Percentiles rank a stretch among this genome's conserved stretches.
Evolutionary conservation across 2,888 invertebrate genomes (phyloP).

Genomic region (Xanthostigma xanthostigma): DNA sequence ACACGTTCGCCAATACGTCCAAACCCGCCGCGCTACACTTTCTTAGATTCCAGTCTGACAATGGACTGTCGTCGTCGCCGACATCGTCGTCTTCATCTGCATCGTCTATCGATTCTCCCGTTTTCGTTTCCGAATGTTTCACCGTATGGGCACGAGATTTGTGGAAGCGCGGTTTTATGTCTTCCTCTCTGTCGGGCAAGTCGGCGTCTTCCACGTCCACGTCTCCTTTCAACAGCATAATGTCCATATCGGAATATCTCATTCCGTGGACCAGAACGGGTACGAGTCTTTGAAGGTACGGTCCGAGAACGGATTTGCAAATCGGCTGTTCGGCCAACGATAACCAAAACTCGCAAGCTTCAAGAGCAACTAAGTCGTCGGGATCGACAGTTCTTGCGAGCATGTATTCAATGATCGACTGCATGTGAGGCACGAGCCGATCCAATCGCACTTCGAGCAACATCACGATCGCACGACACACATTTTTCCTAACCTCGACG

Average conservation of each 20-base stretch:
- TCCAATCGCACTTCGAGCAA: slow-evolving; percentile 89
- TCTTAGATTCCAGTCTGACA: slow-evolving; percentile 93
- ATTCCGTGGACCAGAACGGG: slow-evolving; percentile 91
- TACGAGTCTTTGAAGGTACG: slow-evolving; percentile 70
- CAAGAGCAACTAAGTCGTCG: slow-evolving; percentile 86
- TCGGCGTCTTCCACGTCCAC: slow-evolving; percentile 83
- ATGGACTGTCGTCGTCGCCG: slow-evolving; percentile 66
- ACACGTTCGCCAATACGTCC: slow-evolving; percentile 92
- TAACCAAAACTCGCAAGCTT: slow-evolving; percentile 99
- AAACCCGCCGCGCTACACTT: slow-evolving; percentile 98
- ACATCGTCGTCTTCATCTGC: slow-evolving; percentile 42
- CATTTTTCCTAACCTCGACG: slow-evolving; percentile 90
- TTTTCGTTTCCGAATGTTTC: slow-evolving; percentile 35
- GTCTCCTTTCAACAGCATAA: slow-evolving; percentile 83
- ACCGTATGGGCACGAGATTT: slow-evolving; percentile 71
- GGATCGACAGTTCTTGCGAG: slow-evolving; percentile 80
- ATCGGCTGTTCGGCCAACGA: slow-evolving; percentile 86
- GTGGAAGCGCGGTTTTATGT: slow-evolving; percentile 94
- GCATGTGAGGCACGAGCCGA: slow-evolving; percentile 86
- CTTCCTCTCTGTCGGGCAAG: slow-evolving; percentile 90
- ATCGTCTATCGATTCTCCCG: slow-evolving; percentile 22
- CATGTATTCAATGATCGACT: slow-evolving; percentile 96
- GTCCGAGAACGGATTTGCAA: slow-evolving; percentile 78
- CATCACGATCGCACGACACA: slow-evolving; percentile 93
- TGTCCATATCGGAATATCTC: slow-evolving; percentile 94